Evolutionary conservation across 1,140 invertebrate genomes (phyloP), one percentile per base, ranked within the genome.

Genomic region (Chironomus striatipennis): DNA sequence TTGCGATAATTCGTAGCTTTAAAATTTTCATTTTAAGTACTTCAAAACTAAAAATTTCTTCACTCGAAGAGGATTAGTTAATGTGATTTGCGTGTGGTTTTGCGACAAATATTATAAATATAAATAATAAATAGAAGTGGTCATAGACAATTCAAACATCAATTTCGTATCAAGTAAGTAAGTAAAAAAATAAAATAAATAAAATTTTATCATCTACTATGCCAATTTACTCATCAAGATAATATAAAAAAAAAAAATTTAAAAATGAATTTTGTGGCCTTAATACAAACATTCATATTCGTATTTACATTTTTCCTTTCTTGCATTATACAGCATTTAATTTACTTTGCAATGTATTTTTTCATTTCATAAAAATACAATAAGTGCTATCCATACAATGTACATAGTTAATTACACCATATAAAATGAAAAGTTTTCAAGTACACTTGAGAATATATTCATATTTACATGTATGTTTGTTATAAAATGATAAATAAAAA

Each of bases 231-330:
- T 57, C n/a, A n/a, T n/a, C 47, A 57, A 12, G 47, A 57, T 57
- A n/a, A 57, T 15, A 15, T 57, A 57, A 47, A 47, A 43, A n/a
- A 15, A 12, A 57, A 34, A 34, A 34, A 34, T 34, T 34, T 34
- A 57, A 57, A 57, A n/a, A 57, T 57, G 47, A 57, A 57, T 57
- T 57, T 57, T 57, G 47, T 57, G 47, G 47, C 47, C 47, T 57
- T 57, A 57, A 57, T 15, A 57, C n/a, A 10, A 57, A 57, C 47
- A 57, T 57, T n/a, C n/a, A 57, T n/a, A 57, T 57, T 57, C 12
- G 12, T n/a, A n/a, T 57, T 57, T 5, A n/a, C 47, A n/a, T 57
- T 57, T 57, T 57, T 57, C 1, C 12, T 5, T 57, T 57, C 12
- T 57, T 57, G 8, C n/a, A 57, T 15, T 12, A 12, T n/a, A n/a